These are phyloP conservation scores for Thymelicus lineola DNA, from an alignment of 2,888 invertebrate species.

Conservation along the genomic window DNA sequence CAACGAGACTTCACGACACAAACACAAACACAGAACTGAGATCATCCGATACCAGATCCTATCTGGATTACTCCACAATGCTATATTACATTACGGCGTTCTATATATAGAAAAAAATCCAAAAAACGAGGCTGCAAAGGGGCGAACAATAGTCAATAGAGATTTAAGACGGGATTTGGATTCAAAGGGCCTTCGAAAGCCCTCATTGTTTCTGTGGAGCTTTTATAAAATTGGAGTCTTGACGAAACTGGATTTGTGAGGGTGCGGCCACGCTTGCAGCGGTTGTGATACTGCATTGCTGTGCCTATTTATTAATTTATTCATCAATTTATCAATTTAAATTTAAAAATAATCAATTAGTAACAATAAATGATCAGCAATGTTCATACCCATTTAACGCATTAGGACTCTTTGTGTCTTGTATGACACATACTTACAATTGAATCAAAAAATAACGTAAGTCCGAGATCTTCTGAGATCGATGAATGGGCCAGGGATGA, in stretches of 20 bases:
- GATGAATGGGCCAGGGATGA: too few species aligned
- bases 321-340: too few species aligned
- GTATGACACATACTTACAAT: too few species aligned
- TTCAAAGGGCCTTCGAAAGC: conserved; percentile 66
- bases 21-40: conserved; percentile 49
- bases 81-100: conserved; percentile 73
- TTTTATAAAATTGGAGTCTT: conserved; percentile 68
- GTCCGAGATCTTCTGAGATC: too few species aligned
- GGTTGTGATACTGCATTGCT: conserved; percentile 11
- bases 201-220: conserved; percentile 73
- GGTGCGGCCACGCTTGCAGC: conserved; percentile 49
- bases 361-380: too few species aligned
- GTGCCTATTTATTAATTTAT: too few species aligned
- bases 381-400: neutral
- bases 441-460: too few species aligned
- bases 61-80: conserved; percentile 64
- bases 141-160: conserved; percentile 75
- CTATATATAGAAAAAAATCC: conserved; percentile 52
- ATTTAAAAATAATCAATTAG: too few species aligned
- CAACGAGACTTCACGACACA: conserved; percentile 18
- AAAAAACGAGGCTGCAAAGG: conserved; percentile 58
- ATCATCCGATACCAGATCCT: conserved; percentile 68
- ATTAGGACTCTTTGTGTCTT: neutral
- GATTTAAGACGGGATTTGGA: conserved; percentile 79
- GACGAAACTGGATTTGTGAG: conserved; percentile 61